phyloP scores from a whole-genome alignment of 2,888 invertebrate species.

The Aleiodes alternator region DNA sequence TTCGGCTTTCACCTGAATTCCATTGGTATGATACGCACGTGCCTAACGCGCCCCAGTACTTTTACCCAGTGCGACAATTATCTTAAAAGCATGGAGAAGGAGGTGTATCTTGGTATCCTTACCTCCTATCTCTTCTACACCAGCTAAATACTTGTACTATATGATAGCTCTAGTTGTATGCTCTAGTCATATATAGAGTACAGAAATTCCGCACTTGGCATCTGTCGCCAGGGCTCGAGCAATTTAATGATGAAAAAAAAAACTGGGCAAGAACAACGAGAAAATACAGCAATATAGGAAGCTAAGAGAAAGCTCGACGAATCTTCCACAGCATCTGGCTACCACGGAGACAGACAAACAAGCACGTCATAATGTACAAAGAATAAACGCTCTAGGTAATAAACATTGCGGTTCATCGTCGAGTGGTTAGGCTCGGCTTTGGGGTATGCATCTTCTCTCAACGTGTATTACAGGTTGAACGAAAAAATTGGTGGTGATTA shows the following conservation, averaged over 20 bases:
- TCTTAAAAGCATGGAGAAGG: background rate
- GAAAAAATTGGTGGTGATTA: background rate
- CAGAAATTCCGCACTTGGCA: conserved; percentile 24
- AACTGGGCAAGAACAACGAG: background rate
- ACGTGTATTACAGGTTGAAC: background rate
- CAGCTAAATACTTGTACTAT: background rate
- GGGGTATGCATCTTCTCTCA: conserved; percentile 5
- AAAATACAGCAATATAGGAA: conserved; percentile 1
- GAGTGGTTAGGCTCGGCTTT: conserved; percentile 20
- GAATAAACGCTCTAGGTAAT: conserved; percentile 21
- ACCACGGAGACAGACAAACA: background rate
- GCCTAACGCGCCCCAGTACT: conserved; percentile 49
- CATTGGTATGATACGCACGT: conserved; percentile 50
- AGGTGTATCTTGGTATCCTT: background rate
- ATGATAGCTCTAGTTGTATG: background rate
- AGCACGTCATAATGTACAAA: conserved; percentile 27
- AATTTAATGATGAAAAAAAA: background rate
- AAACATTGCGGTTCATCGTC: conserved; percentile 22
- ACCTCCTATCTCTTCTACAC: background rate
- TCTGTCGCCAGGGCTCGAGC: conserved; percentile 7
- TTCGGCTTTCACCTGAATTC: conserved; percentile 57
- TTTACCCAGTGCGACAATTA: conserved; percentile 43
- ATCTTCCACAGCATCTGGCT: conserved; percentile 26
- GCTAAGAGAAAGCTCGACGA: conserved; percentile 13
- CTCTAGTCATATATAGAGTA: background rate